These are phyloP conservation scores for Artibeus lituratus DNA, from an alignment of 2,797 vertebrate species.

Conservation along the genomic window DNA sequence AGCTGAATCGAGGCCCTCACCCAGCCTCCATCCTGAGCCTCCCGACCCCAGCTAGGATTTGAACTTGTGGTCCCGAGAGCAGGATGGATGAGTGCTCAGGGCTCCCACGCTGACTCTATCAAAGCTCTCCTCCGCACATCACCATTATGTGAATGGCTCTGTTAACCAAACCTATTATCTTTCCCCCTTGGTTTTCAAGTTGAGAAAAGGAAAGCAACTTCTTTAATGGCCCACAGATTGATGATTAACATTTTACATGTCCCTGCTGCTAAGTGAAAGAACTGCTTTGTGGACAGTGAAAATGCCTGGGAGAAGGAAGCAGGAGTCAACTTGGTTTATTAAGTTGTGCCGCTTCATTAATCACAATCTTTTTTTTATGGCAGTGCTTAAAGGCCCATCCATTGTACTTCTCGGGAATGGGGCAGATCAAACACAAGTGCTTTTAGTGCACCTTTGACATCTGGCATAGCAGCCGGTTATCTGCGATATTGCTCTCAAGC, in stretches of 20 bases:
- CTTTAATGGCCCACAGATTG: constrained; percentile 86
- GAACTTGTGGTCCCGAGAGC: constrained; percentile 76
- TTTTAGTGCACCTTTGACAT: constrained; percentile 88
- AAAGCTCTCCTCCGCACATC: constrained; percentile 78
- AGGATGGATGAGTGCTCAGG: constrained; percentile 74
- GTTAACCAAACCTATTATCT: constrained; percentile 87
- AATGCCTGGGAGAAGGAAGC: constrained; percentile 81
- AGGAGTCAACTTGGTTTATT: constrained; percentile 84
- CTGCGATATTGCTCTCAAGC: constrained; percentile 82
- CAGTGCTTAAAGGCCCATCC: constrained; percentile 83
- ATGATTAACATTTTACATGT: constrained; percentile 88
- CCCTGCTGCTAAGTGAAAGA: constrained; percentile 86
- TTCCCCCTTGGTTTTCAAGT: constrained; percentile 84
- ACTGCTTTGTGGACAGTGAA: constrained; percentile 85
- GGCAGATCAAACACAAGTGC: constrained; percentile 83
- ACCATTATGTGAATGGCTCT: constrained; percentile 84
- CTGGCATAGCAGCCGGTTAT: constrained; percentile 87
- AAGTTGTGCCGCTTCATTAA: constrained; percentile 86
- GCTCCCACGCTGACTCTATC: constrained; percentile 79
- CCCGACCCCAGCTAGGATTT: constrained; percentile 55
- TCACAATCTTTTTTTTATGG: constrained; percentile 84
- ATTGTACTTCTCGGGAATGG: constrained; percentile 81
- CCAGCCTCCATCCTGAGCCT: constrained; percentile 48
- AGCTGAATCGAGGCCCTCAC: constrained; percentile 39
- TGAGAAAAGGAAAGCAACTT: constrained; percentile 85